Base-by-base conservation (phyloP, 2,797 vertebrate species). In the Pitangus sulphuratus region DNA sequence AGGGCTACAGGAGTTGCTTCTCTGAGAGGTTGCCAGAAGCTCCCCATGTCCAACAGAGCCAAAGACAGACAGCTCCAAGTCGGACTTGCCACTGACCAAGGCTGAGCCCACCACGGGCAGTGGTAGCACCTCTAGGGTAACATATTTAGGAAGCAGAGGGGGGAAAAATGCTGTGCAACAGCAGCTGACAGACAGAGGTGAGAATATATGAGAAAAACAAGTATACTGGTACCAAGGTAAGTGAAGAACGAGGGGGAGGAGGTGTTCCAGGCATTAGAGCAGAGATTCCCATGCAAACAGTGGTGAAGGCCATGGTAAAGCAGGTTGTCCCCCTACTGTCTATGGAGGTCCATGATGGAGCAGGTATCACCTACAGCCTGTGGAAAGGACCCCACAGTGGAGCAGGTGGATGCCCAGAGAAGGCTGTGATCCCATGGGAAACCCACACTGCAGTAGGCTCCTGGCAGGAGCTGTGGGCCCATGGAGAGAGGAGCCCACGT, bases 221-320 rank as follows among this genome's bases (percentile, higher is more conserved):
- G 22, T n/a, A 39, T 30, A 9, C 26, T 70, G 21, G 35, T 13
- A 30, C 16, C 8, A 11, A 42, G 16, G 11, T 20, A 39, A 47
- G 31, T 60, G 71, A 18, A 20, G 40, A n/a, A 56, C 14, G 17
- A 30, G 9, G 13, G 6, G 10, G 4, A 48, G 24, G n/a, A 44
- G 11, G 13, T 48, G 11, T 16, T 42, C 2, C 33, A 82, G 57
- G 18, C 13, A 37, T 28, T 30, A 42, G 33, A 37, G 22, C 33
- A 53, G 31, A 81, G 26, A 18, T 47, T 58, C 11, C 70, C 26
- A 16, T 58, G 57, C 22, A 70, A 8, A 2, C 37, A 0, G 0
- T 35, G 25, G 56, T 45, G 50, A 18, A 51, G 56, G 20, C 44
- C 25, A 7, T 6, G 33, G 56, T n/a, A 33, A 37, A 9, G 10